Conservation (phyloP, 1,140 invertebrate species). For the Meteorus sp. region DNA sequence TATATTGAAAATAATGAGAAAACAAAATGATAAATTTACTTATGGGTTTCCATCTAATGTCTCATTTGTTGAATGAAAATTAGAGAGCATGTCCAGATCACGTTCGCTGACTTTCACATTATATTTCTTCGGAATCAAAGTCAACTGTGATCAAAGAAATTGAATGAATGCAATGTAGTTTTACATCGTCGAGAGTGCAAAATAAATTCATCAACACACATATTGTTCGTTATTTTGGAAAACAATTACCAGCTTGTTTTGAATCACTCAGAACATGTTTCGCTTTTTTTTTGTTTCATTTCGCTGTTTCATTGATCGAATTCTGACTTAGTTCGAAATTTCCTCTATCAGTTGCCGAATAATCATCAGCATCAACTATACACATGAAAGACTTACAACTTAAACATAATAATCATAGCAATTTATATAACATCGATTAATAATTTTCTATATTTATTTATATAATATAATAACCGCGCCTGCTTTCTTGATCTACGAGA, state of each 20-base stretch:
- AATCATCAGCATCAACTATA: conserved; percentile 1
- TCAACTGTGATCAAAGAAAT: not conserved
- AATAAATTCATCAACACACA: too few relatives aligned
- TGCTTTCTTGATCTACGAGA: conserved; percentile 5
- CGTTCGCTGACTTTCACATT: conserved; percentile 2
- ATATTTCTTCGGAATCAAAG: not conserved
- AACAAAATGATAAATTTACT: not conserved
- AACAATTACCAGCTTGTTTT: too few relatives aligned
- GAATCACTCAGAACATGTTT: too few relatives aligned
- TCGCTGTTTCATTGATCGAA: not conserved
- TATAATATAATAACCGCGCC: not conserved
- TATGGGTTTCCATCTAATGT: not conserved
- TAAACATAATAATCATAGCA: conserved; percentile 28
- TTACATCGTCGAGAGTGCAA: too few relatives aligned
- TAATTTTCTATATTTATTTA: conserved; percentile 10
- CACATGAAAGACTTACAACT: conserved; percentile 35
- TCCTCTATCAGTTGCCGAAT: not conserved
- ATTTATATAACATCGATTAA: conserved; percentile 32
- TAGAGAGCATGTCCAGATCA: conserved; percentile 21
- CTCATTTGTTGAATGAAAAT: conserved; percentile 4
- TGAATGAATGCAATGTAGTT: too few relatives aligned
- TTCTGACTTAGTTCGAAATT: not conserved
- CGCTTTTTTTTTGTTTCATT: not conserved
- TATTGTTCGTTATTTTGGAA: too few relatives aligned
- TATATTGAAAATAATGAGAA: too few relatives aligned